Percentiles rank a stretch among this genome's conserved stretches.
Conservation (phyloP, 2,888 invertebrate species). For the Druceiella hillmani region DNA sequence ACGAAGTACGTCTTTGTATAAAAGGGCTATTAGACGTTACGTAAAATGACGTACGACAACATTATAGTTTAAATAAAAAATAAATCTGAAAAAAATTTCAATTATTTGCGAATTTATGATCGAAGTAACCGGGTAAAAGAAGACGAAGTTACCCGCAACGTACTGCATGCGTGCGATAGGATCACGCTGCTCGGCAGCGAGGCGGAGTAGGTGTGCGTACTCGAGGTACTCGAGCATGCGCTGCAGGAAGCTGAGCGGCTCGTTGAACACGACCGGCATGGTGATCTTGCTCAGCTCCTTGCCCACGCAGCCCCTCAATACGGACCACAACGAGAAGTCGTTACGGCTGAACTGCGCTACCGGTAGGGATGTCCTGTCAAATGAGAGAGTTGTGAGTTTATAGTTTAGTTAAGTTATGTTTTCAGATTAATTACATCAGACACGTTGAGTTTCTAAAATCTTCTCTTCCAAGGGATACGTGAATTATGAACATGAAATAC, state of each 20-base stretch:
- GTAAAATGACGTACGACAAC: conserved; percentile 8
- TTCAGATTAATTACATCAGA: too few species aligned
- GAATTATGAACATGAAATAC: too few species aligned
- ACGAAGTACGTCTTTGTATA: too few species aligned
- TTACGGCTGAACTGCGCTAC: conserved; percentile 70
- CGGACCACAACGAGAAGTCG: conserved; percentile 86
- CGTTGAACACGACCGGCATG: conserved; percentile 96
- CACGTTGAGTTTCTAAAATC: too few species aligned
- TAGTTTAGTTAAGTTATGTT: too few species aligned
- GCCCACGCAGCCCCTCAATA: conserved; percentile 86
- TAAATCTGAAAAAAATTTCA: conserved; percentile 1
- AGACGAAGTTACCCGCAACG: conserved; percentile 51
- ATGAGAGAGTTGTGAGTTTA: too few species aligned
- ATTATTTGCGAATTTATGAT: neutral
- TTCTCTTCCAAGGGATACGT: too few species aligned
- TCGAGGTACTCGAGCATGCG: conserved; percentile 93
- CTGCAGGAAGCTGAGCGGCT: conserved; percentile 92
- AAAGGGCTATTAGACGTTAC: conserved; percentile 3
- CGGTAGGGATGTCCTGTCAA: conserved; percentile 64
- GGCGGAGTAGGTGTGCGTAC: conserved; percentile 67
- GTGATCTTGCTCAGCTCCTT: conserved; percentile 94
- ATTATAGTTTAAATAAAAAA: conserved; percentile 6
- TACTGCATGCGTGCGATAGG: conserved; percentile 80
- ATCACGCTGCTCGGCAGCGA: conserved; percentile 72
- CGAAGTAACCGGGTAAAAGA: neutral